Evolutionary conservation across 2,888 invertebrate genomes (phyloP).

Genomic region (Atherix ibis): DNA sequence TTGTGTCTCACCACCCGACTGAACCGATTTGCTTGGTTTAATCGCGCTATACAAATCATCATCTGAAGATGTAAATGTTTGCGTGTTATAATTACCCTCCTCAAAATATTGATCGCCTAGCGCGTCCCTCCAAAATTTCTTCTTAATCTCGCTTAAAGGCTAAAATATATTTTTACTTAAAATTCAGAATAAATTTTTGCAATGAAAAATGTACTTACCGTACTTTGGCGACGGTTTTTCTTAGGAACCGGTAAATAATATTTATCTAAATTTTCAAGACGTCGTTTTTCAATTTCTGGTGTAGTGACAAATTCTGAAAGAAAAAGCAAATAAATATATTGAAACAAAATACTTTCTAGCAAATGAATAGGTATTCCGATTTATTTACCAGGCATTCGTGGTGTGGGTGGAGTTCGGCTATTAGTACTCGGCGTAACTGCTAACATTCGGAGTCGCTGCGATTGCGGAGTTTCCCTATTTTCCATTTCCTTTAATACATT

Average conservation of each 20-base stretch:
- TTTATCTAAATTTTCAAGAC: conserved; percentile 5
- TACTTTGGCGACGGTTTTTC: conserved; percentile 2
- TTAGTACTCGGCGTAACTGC: conserved; percentile 16
- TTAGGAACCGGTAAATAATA: conserved; percentile 6
- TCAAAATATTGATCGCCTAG: conserved; percentile 13
- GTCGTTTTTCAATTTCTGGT: conserved; percentile 25
- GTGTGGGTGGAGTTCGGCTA: conserved; percentile 25
- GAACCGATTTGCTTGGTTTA: conserved; percentile 15
- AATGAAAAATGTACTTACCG: conserved; percentile 6
- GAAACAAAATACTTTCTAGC: background rate
- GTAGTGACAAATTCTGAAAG: conserved; percentile 29
- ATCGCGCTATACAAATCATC: conserved; percentile 10
- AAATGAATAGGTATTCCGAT: conserved; percentile 15
- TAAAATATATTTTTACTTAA: conserved; percentile 3
- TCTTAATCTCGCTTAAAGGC: conserved; percentile 11
- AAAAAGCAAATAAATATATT: conserved; percentile 10
- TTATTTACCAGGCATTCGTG: conserved; percentile 25
- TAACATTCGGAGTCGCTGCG: conserved; percentile 12
- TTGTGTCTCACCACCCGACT: conserved; percentile 1
- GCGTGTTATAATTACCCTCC: conserved; percentile 4
- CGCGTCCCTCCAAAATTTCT: conserved; percentile 10
- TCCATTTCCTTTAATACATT: conserved; percentile 10
- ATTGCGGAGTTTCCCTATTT: conserved; percentile 10
- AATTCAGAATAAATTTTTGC: background rate
- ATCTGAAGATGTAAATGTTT: conserved; percentile 3